Conservation (phyloP, 2,113 vertebrate genomes). For the Callipepla californica region DNA sequence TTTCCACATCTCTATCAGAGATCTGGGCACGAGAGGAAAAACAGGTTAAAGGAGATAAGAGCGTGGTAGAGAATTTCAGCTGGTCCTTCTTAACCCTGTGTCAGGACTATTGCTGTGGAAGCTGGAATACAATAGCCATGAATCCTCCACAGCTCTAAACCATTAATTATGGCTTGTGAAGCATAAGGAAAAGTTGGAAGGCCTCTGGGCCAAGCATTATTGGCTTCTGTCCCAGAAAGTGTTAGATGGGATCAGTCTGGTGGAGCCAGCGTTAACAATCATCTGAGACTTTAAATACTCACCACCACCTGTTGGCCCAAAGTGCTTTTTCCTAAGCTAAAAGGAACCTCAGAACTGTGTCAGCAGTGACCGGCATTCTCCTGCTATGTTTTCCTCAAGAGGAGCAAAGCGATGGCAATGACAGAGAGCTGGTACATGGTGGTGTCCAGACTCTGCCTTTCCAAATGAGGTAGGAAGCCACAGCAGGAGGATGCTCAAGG, state of each 20-base stretch:
- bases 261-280: slow-evolving; percentile 27
- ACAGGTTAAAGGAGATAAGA: slow-evolving; percentile 22
- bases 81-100: fast-evolving
- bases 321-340: neutral
- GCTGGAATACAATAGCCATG: slow-evolving; percentile 35
- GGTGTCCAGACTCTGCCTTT: neutral
- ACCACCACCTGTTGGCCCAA: slow-evolving; percentile 51
- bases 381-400: fast-evolving
- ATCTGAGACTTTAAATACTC: neutral
- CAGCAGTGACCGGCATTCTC: neutral
- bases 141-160: slow-evolving; percentile 36
- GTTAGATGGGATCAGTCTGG: slow-evolving; percentile 44
- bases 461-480: neutral
- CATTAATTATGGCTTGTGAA: slow-evolving; percentile 64
- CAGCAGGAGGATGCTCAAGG: neutral
- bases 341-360: neutral
- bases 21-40: neutral
- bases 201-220: slow-evolving; percentile 40
- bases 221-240: slow-evolving; percentile 66
- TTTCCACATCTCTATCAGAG: neutral
- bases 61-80: slow-evolving; percentile 5
- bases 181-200: slow-evolving; percentile 61
- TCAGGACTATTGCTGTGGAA: slow-evolving; percentile 24
- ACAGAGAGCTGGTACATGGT: neutral
- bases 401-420: neutral